A percentile compares a stretch with the other conserved stretches of the same genome.
phyloP scores from a whole-genome alignment of 1,140 invertebrate genomes.

The Lasaia peninsularis region DNA sequence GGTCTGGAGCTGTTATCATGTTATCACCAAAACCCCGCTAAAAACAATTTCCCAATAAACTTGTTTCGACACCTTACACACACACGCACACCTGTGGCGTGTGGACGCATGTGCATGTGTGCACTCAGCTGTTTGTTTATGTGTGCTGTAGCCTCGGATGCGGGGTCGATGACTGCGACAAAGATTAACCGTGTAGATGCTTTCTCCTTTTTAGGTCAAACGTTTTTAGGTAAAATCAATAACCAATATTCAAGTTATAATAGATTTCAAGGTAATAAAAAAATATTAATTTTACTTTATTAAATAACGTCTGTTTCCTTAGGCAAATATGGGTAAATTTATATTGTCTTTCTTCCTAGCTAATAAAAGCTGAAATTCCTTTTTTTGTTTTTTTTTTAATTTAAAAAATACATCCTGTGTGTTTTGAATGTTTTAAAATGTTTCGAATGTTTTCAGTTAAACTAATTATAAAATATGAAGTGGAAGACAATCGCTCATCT shows the following conservation, averaged over 20 bases:
- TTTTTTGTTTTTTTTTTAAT: too few relatives aligned
- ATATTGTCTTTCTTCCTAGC: too few relatives aligned
- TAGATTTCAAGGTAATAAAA: not conserved
- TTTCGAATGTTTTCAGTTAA: too few relatives aligned
- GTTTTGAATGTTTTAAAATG: too few relatives aligned
- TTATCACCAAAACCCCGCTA: not conserved
- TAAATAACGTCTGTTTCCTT: too few relatives aligned
- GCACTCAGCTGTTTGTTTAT: slow-evolving; percentile 35
- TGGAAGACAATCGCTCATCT: too few relatives aligned
- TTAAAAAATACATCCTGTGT: too few relatives aligned
- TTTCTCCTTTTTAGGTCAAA: slow-evolving; percentile 2
- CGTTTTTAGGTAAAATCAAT: not conserved
- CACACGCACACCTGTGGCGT: not conserved
- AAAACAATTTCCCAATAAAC: slow-evolving; percentile 5
- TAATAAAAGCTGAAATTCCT: too few relatives aligned
- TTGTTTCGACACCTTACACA: not conserved
- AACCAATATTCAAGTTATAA: too few relatives aligned
- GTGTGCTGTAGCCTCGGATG: slow-evolving; percentile 48
- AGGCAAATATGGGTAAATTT: too few relatives aligned
- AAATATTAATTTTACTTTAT: too few relatives aligned
- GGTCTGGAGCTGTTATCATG: not conserved
- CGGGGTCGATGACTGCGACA: slow-evolving; percentile 45
- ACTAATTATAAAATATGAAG: too few relatives aligned
- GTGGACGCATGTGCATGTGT: not conserved
- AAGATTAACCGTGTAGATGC: slow-evolving; percentile 31